phyloP scores from a whole-genome alignment of 2,888 invertebrate genomes.

The Physocephala rufipes region DNA sequence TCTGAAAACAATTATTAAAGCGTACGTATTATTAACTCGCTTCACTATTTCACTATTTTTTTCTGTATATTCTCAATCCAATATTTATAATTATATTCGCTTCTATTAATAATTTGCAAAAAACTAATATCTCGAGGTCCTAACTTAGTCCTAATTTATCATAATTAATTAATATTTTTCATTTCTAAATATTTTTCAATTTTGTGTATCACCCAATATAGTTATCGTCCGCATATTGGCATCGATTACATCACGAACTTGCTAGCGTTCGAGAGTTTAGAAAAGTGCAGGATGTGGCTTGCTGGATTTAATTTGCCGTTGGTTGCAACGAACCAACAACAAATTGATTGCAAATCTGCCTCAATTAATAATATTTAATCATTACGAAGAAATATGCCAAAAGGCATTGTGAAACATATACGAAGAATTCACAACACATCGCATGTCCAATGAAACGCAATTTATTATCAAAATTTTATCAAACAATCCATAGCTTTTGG shows the following conservation, averaged over 20 bases:
- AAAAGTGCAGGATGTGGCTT: slow-evolving; percentile 89
- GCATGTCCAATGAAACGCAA: background rate
- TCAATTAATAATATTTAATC: slow-evolving; percentile 54
- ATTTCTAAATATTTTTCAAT: slow-evolving; percentile 50
- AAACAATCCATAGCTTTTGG: too few relatives aligned
- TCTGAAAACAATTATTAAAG: slow-evolving; percentile 91
- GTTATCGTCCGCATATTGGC: slow-evolving; percentile 93
- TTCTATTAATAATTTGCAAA: background rate
- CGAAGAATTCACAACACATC: background rate
- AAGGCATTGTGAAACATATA: background rate
- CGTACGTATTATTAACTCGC: slow-evolving; percentile 85
- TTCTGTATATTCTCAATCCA: background rate
- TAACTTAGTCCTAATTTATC: too few relatives aligned
- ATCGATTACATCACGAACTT: slow-evolving; percentile 86
- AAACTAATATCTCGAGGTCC: background rate
- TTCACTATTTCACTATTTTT: background rate
- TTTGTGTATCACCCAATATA: slow-evolving; percentile 69
- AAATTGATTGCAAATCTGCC: slow-evolving; percentile 88
- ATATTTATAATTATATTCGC: background rate
- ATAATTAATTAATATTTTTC: too few relatives aligned
- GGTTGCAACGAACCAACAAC: slow-evolving; percentile 74
- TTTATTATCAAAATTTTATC: too few relatives aligned
- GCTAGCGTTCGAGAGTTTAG: slow-evolving; percentile 86
- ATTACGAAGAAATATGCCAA: slow-evolving; percentile 19
- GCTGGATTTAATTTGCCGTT: slow-evolving; percentile 80